Evolutionary conservation across 2,797 vertebrate species (phyloP), one percentile per base, ranked within the genome.

Genomic region (Bovichtus diacanthus): DNA sequence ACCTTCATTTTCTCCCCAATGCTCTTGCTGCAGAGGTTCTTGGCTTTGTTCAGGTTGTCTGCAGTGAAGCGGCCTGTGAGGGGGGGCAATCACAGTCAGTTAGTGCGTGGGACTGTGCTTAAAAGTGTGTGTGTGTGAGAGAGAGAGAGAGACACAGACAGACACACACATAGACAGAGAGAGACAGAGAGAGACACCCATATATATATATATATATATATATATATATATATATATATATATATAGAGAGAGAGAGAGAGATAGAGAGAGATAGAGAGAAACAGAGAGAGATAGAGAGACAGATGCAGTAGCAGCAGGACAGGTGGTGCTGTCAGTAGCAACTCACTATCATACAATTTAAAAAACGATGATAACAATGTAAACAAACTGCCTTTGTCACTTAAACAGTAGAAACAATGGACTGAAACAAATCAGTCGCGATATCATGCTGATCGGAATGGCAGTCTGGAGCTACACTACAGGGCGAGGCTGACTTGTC

Each of bases 1-100:
- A 99, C 98, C 97, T 99, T 99, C 97, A 99, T 99, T 92, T 99
- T 99, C 81, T 99, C 98, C 8, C 98, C 97, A 1, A 99, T 97
- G 29, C 96, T 97, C 93, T 96, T 99, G 96, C 98, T 99, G 94
- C 98, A 99, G 6, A 99, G 90, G 87, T 99, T 99, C 93, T 99
- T 99, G 36, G 95, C 93, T 80, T 99, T 99, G 94, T 99, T 99
- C 80, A 99, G 93, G 92, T 98, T 96, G 92, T 99, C 98, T 6
- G 97, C 96, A 39, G 92, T 96, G 88, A 98, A 99, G 84, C 98
- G 96, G 89, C 98, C 98, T 99, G 85, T 74, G 31, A 18, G 19
- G 27, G 19, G 9, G 39, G n/a, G 1, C 79, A 29, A 78, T 19
- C 21, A 65, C 10, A 74, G 49, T 63, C 15, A 43, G 38, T 85